Percentiles rank a stretch among this genome's conserved stretches.
These are phyloP conservation scores for Uria lomvia DNA, from an alignment of 2,113 vertebrate species.

Conservation along the genomic window DNA sequence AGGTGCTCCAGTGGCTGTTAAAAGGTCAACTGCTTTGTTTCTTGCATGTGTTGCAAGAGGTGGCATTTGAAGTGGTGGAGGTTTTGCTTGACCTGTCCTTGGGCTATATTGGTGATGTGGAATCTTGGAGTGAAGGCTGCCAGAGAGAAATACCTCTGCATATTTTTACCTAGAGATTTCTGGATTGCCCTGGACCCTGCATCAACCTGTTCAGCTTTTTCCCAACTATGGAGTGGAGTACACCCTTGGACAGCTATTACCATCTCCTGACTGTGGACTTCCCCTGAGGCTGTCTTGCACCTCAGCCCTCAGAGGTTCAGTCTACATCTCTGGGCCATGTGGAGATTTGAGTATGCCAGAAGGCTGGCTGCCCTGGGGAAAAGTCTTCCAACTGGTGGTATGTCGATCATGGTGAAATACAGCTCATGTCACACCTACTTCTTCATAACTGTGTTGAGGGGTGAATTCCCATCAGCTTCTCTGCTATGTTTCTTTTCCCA, in stretches of 20 bases:
- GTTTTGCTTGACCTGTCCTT: not conserved
- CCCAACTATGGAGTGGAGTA: not conserved
- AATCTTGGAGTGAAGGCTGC: not conserved
- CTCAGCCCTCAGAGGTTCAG: not conserved
- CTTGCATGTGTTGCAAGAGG: not conserved
- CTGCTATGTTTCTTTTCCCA: not conserved
- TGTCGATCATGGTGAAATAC: not conserved
- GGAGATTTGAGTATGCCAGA: not conserved
- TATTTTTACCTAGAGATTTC: not conserved
- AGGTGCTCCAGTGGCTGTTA: not conserved
- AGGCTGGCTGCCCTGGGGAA: not conserved
- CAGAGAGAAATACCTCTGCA: not conserved
- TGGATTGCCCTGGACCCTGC: not conserved
- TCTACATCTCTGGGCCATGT: not conserved
- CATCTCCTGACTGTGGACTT: not conserved
- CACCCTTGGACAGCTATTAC: not conserved
- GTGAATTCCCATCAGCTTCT: not conserved
- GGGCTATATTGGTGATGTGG: not conserved
- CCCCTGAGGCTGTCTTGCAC: not conserved
- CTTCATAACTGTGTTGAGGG: not conserved
- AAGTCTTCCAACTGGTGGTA: not conserved
- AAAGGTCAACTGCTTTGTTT: not conserved
- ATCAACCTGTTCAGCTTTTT: not conserved
- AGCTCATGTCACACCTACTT: not conserved
- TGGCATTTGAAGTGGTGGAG: not conserved